phyloP scores from a whole-genome alignment of 2,888 invertebrate species.

The Cryptocephalus moraei region DNA sequence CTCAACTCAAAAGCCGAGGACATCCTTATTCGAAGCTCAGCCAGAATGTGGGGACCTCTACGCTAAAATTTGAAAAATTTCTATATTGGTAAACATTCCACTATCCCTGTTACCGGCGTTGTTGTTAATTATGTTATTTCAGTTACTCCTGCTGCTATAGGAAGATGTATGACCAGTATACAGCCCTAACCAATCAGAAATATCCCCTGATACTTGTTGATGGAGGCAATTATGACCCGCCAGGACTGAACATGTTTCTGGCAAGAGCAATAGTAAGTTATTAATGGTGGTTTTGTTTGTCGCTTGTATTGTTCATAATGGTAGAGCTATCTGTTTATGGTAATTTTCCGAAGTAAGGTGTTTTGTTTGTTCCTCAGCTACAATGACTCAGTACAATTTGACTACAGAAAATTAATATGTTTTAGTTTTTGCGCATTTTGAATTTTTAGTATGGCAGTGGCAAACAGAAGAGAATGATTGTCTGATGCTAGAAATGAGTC shows the following conservation, averaged over 20 bases:
- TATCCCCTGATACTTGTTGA: constrained; percentile 86
- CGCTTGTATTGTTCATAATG: no score
- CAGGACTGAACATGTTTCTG: constrained; percentile 70
- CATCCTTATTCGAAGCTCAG: constrained; percentile 62
- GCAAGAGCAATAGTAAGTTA: constrained; percentile 71
- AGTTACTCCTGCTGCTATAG: constrained; percentile 98
- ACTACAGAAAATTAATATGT: no score
- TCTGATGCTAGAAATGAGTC: no score
- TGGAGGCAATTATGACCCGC: constrained; percentile 91
- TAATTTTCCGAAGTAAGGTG: no score
- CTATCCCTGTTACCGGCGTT: background rate
- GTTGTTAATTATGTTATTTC: constrained; percentile 34
- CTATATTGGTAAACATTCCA: constrained; percentile 71
- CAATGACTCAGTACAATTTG: background rate
- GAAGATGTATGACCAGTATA: constrained; percentile 94
- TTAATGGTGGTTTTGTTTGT: background rate
- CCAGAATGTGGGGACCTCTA: constrained; percentile 58
- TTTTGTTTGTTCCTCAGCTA: no score
- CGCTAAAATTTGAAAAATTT: constrained; percentile 77
- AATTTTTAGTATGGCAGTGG: no score
- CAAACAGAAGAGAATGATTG: no score
- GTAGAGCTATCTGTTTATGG: no score
- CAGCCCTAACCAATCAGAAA: constrained; percentile 76
- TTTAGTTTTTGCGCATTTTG: no score
- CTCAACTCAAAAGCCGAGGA: constrained; percentile 37